Conservation (phyloP, 2,797 vertebrate species). For the Anas acuta region DNA sequence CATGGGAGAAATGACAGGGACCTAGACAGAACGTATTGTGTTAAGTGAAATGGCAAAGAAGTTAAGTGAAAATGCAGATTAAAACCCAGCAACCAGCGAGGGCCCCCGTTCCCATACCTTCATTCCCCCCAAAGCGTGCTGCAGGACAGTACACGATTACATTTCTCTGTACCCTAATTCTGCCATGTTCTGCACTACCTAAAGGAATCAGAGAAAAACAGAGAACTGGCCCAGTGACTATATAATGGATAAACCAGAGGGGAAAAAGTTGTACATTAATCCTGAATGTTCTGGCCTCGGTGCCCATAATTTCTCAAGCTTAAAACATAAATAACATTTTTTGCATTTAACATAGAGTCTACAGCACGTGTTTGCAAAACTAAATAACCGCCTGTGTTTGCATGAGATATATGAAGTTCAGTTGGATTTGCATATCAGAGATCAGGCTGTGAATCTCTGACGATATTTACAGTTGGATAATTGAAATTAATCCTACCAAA, state of each 20-base stretch:
- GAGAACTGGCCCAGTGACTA: background rate
- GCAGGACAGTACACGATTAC: background rate
- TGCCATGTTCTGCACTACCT: background rate
- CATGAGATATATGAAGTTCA: constrained; percentile 13
- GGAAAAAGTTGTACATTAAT: background rate
- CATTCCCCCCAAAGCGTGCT: background rate
- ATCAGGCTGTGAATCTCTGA: constrained; percentile 46
- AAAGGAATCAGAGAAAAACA: background rate
- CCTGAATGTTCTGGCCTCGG: background rate
- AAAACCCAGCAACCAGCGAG: background rate
- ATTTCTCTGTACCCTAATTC: background rate
- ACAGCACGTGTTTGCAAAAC: constrained; percentile 11
- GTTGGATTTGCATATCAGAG: constrained; percentile 58
- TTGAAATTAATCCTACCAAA: constrained; percentile 67
- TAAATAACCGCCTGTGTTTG: background rate
- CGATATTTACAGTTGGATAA: constrained; percentile 47
- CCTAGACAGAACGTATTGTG: background rate
- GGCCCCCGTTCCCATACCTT: background rate
- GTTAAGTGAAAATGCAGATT: background rate
- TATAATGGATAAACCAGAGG: background rate
- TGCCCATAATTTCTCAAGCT: background rate
- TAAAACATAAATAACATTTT: constrained; percentile 1
- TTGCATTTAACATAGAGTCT: constrained; percentile 7
- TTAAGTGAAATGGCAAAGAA: background rate
- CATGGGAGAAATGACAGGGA: background rate